Evolutionary conservation across 2,888 invertebrate species (phyloP).

Genomic region (Colostygia pectinataria): DNA sequence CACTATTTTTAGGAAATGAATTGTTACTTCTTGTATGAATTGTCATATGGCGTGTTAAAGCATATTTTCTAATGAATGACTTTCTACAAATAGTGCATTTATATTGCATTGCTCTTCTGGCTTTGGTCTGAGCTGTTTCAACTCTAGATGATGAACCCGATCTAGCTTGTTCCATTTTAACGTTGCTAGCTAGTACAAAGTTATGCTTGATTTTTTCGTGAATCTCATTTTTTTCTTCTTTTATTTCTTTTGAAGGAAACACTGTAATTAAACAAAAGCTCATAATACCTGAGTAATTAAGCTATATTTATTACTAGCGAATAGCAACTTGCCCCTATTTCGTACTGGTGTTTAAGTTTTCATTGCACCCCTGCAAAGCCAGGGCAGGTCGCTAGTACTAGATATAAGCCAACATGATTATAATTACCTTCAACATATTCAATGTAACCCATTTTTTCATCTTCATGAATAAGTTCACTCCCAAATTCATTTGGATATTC

Average conservation of each 20-base stretch:
- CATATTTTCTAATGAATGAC: conserved; percentile 1
- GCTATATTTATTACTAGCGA: too few species aligned
- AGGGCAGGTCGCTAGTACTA: too few species aligned
- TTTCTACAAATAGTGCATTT: conserved; percentile 9
- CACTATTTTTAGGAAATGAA: conserved; percentile 4
- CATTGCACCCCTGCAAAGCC: too few species aligned
- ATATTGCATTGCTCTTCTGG: not conserved
- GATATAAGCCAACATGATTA: too few species aligned
- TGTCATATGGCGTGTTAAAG: conserved; percentile 8
- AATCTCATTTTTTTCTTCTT: conserved; percentile 5
- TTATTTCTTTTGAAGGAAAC: not conserved
- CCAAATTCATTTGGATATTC: not conserved
- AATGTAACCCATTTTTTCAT: conserved; percentile 2
- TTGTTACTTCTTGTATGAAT: conserved; percentile 7
- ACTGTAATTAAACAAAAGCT: not conserved
- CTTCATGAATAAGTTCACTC: not conserved
- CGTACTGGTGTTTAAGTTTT: too few species aligned
- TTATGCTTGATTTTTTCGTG: not conserved
- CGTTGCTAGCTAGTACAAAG: not conserved
- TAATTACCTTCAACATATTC: conserved; percentile 6
- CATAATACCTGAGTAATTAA: too few species aligned
- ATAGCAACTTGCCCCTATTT: too few species aligned
- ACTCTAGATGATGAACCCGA: not conserved
- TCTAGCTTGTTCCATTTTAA: conserved; percentile 2
- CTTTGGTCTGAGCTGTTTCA: not conserved